A percentile compares a stretch with the other conserved stretches of the same genome.
These are phyloP conservation scores for Anthophora plumipes DNA, from an alignment of 2,888 invertebrate genomes.

Conservation along the genomic window DNA sequence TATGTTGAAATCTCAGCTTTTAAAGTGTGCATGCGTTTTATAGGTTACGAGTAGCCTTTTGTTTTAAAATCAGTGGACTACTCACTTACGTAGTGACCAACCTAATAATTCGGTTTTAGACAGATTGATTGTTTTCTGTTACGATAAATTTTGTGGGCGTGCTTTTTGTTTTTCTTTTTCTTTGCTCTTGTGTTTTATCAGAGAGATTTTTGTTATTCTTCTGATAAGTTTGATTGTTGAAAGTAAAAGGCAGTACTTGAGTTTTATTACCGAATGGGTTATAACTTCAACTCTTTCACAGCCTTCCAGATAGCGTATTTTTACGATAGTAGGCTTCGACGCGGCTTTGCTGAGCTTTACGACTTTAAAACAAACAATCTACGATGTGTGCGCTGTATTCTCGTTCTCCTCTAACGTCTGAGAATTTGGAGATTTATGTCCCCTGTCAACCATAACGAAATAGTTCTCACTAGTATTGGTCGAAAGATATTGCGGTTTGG, in stretches of 20 bases:
- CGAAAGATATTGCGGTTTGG: background rate
- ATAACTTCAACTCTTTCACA: constrained; percentile 1
- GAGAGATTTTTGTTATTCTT: background rate
- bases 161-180: background rate
- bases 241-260: background rate
- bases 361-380: constrained; percentile 31
- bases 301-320: constrained; percentile 11
- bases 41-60: too few relatives aligned
- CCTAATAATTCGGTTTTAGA: too few relatives aligned
- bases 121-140: too few relatives aligned
- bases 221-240: constrained; percentile 10
- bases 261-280: background rate
- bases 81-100: too few relatives aligned
- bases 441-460: background rate
- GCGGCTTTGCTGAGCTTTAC: constrained; percentile 12
- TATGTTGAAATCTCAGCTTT: too few relatives aligned
- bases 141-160: too few relatives aligned
- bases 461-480: background rate
- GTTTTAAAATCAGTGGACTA: too few relatives aligned
- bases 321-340: constrained; percentile 25
- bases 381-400: background rate
- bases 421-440: constrained; percentile 18
- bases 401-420: background rate
- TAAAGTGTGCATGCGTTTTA: too few relatives aligned
- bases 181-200: background rate